Percentiles rank a stretch among this genome's conserved stretches.
Evolutionary conservation across 2,888 invertebrate genomes (phyloP).

Genomic region (Mesorhabditis belari): DNA sequence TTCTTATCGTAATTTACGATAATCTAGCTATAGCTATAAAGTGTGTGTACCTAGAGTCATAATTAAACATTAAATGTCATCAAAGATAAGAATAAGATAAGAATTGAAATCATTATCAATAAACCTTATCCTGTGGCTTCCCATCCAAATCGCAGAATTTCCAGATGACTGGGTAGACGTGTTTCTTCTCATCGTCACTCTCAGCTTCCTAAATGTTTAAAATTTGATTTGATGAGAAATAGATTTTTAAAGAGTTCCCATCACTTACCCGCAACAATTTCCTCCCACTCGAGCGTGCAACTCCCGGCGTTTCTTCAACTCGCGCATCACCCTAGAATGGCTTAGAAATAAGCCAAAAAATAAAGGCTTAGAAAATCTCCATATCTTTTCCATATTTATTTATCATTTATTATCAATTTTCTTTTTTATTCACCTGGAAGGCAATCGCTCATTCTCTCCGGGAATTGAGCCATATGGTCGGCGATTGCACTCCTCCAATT

Average conservation of each 20-base stretch:
- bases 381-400: background rate
- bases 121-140: conserved; percentile 75
- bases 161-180: conserved; percentile 83
- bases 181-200: conserved; percentile 53
- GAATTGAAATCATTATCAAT: too few relatives aligned
- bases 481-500: conserved; percentile 65
- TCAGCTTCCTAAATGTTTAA: conserved; percentile 72
- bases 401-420: background rate
- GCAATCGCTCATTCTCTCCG: conserved; percentile 94
- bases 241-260: background rate
- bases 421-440: conserved; percentile 74
- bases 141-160: conserved; percentile 90
- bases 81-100: too few relatives aligned
- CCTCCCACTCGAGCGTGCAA: conserved; percentile 67
- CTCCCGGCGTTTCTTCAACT: conserved; percentile 53
- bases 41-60: too few relatives aligned
- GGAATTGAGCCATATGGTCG: conserved; percentile 86
- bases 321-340: conserved; percentile 47
- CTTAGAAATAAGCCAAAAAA: background rate
- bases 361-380: background rate
- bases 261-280: conserved; percentile 68
- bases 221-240: background rate
- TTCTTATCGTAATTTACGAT: too few relatives aligned
- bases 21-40: too few relatives aligned
- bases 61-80: too few relatives aligned